Percentiles rank a stretch among this genome's conserved stretches.
phyloP scores from a whole-genome alignment of 1,140 invertebrate genomes.

The Cherax destructor region DNA sequence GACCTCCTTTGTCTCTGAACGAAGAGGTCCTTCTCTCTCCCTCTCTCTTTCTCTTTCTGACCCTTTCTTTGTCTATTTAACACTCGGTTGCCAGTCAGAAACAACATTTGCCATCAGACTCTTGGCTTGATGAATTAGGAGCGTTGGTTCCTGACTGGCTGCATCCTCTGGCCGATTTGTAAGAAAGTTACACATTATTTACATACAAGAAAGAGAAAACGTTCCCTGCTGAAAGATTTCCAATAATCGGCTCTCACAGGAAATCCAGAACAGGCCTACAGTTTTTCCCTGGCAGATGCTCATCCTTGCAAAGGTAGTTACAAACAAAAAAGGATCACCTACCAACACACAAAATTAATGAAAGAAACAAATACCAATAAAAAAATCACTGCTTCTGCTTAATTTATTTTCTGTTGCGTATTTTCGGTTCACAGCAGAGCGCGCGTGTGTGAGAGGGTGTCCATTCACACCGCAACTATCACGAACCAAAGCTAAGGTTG shows the following conservation, averaged over 20 bases:
- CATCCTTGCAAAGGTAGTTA: constrained; percentile 7
- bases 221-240: constrained; percentile 14
- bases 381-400: neutral
- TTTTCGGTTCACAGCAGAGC: neutral
- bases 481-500: constrained; percentile 33
- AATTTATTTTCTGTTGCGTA: constrained; percentile 6
- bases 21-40: constrained; percentile 7
- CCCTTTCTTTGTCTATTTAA: neutral
- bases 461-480: constrained; percentile 23
- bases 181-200: constrained; percentile 39
- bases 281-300: constrained; percentile 8
- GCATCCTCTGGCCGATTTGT: constrained; percentile 28
- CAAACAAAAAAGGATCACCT: neutral
- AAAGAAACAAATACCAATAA: neutral
- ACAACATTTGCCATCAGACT: constrained; percentile 11
- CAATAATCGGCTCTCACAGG: constrained; percentile 8
- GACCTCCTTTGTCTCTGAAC: neutral
- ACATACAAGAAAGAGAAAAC: constrained; percentile 38
- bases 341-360: neutral
- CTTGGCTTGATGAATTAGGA: constrained; percentile 13
- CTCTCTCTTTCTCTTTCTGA: constrained; percentile 1
- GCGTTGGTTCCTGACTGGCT: constrained; percentile 39
- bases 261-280: constrained; percentile 3
- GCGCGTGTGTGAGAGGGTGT: neutral
- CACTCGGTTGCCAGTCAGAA: neutral